Base-by-base conservation (phyloP, 2,888 invertebrate species). In the Netelia fuscicornis region DNA sequence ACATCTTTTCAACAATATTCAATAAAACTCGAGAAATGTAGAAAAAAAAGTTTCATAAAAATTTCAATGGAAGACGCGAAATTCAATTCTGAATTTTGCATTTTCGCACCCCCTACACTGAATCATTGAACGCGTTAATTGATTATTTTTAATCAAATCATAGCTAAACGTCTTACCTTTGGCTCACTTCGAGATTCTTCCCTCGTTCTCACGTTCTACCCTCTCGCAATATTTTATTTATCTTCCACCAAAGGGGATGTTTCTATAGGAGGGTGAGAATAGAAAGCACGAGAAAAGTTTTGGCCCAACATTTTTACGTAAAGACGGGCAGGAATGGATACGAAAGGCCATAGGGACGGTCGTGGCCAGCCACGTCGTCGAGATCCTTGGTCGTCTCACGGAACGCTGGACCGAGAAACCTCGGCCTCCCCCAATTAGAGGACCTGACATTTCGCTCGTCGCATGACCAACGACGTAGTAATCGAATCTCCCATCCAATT, bases 71-170 rank as follows among this genome's bases (percentile, higher is more conserved):
- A 37, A 37, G 6, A 37, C 5, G 1, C 6, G 0, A 37, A 37
- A 6, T 37, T 84, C 72, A 37, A 87, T 88, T 89, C 89, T 89
- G 76, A 84, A 87, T 86, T 90, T 89, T 89, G 90, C 88, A 67
- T 62, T 64, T 48, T 52, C 37, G 67, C 68, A 70, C 71, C 75
- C 75, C 72, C 78, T 74, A 71, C 72, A 20, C 52, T 23, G 48
- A 70, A 74, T 62, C 44, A 78, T 71, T 52, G 68, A 52, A 65
- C 48, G 48, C 10, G 13, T 48, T 48, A 10, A 48, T 48, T 10
- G 13, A 48, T 48, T 48, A 13, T 13, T 48, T 48, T 48, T 48
- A 48, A 48, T 48, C 2, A 13, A 48, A 48, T 48, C 48, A 3
- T 48, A 11, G 9, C 8, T 8, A 8, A 9, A 48, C 48, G 13